Conservation (phyloP, 2,797 vertebrate species). For the Enteromius fasciolatus region DNA sequence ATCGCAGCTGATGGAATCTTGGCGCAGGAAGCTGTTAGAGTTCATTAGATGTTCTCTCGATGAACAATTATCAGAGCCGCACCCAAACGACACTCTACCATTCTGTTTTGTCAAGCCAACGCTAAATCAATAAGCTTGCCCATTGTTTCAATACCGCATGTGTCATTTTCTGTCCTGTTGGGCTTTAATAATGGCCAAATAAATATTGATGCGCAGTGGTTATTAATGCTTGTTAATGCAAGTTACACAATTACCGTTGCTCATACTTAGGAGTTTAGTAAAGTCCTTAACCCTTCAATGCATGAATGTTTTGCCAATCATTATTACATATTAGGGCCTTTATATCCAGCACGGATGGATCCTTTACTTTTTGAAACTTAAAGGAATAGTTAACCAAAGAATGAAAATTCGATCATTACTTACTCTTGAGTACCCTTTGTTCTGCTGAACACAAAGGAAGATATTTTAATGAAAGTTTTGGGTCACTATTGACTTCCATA, state of each 20-base stretch:
- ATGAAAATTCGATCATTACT: too few species aligned
- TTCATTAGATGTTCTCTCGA: constrained; percentile 31
- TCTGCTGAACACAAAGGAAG: too few species aligned
- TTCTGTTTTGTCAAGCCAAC: neutral
- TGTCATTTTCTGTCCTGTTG: constrained; percentile 19
- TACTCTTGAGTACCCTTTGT: too few species aligned
- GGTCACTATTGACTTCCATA: too few species aligned
- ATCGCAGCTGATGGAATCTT: constrained; percentile 52
- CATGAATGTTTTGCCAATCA: too few species aligned
- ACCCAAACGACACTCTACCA: neutral
- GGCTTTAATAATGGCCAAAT: neutral
- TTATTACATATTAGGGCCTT: too few species aligned
- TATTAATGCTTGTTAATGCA: neutral
- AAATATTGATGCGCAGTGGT: neutral
- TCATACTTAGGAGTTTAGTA: neutral
- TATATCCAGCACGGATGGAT: too few species aligned
- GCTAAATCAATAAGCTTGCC: constrained; percentile 6
- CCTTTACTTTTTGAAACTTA: too few species aligned
- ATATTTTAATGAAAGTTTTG: too few species aligned
- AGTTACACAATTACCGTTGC: neutral
- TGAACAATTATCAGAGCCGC: constrained; percentile 27
- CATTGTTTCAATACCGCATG: neutral
- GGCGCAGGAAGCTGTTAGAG: constrained; percentile 43
- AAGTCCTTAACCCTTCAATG: neutral
- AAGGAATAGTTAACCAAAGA: too few species aligned